Base-by-base conservation (phyloP, 2,797 vertebrate species). In the Numenius phaeopus region DNA sequence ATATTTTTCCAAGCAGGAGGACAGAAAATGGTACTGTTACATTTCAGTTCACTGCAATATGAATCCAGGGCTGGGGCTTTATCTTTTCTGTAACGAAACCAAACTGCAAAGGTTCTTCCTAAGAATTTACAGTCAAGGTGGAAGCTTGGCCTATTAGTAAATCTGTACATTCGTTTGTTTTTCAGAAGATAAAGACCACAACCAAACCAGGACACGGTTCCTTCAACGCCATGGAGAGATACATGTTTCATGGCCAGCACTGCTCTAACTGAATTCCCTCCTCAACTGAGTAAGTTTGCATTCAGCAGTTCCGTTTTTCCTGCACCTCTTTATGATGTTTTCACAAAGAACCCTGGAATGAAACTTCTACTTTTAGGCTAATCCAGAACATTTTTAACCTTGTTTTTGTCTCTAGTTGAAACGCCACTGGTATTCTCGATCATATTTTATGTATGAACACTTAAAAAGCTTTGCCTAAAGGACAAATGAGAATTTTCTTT, bases 381-480 rank as follows among this genome's bases (percentile, higher is more conserved):
- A 89, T 61, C 59, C 64, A 90, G 75, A 90, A 80, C 26, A 26
- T 37, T 92, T 93, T 83, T 71, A 82, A 94, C 77, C 88, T 92
- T 93, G 93, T 85, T 96, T 97, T 89, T 83, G 64, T 83, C 81
- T 89, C 58, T 87, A 64, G 81, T 58, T 94, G 95, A 96, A 96
- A 89, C 93, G 90, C 75, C 78, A 92, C 57, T 55, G n/a, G 55
- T 90, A 90, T 87, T 90, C 95, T 93, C 80, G 37, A 94, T 89
- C 64, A 78, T 92, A 89, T 96, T 96, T 93, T 95, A 92, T 94
- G 89, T 92, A 94, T 85, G 88, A 96, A 94, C 70, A 71, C 64
- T 93, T 89, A 22, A 82, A 91, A 96, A 94, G 59, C 86, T 72
- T 95, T 73, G 91, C 91, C 96, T 96, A 94, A 95, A 96, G 94